Conservation (phyloP, 35 echinoderm and acorn worm genomes). For the Amphiura filiformis region DNA sequence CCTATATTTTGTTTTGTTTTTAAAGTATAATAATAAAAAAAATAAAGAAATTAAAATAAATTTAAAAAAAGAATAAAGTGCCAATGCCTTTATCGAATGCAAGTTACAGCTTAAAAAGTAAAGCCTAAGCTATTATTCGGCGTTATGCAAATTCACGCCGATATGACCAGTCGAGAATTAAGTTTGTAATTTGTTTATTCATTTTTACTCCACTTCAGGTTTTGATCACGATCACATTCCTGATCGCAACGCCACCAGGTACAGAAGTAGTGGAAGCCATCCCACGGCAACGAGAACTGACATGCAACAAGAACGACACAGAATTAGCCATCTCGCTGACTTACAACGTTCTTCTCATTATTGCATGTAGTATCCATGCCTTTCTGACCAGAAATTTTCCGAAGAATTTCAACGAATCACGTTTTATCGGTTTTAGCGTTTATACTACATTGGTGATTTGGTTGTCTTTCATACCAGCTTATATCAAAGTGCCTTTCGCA, state of each 20-base stretch:
- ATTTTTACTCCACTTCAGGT: not conserved
- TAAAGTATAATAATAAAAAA: too few species aligned
- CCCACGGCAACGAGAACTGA: constrained; percentile 30
- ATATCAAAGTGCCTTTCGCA: not conserved
- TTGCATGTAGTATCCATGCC: not conserved
- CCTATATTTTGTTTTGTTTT: too few species aligned
- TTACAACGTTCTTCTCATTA: not conserved
- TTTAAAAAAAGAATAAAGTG: too few species aligned
- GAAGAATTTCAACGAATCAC: not conserved
- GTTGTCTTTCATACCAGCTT: not conserved
- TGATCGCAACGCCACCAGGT: not conserved
- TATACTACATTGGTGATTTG: not conserved
- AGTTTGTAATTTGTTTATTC: too few species aligned
- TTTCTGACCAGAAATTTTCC: not conserved
- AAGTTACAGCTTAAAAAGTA: too few species aligned
- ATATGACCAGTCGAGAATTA: too few species aligned
- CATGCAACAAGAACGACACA: not conserved
- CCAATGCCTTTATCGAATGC: too few species aligned
- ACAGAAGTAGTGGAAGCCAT: not conserved
- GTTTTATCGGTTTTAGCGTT: not conserved
- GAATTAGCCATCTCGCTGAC: not conserved
- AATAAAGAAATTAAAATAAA: too few species aligned
- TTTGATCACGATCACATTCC: not conserved
- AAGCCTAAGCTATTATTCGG: too few species aligned
- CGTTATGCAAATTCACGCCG: too few species aligned